Evolutionary conservation across 2,797 vertebrate species (phyloP).

Genomic region (Syndactyla subalaris): DNA sequence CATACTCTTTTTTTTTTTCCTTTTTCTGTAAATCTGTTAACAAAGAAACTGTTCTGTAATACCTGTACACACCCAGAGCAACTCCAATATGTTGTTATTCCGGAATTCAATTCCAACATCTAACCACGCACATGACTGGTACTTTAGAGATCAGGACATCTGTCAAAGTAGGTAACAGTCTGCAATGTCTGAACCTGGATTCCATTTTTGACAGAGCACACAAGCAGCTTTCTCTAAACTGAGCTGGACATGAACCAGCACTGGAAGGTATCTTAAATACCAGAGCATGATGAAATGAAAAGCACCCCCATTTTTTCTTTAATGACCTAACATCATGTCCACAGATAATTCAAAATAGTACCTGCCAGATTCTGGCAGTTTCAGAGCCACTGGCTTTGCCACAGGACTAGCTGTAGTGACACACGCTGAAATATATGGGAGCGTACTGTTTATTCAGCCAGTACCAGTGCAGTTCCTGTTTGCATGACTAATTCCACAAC

Average conservation of each 20-base stretch:
- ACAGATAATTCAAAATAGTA: constrained; percentile 12
- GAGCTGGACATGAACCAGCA: not conserved
- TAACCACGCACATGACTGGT: not conserved
- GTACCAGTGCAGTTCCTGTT: constrained; percentile 44
- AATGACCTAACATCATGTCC: not conserved
- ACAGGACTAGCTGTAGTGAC: not conserved
- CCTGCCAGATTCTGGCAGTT: not conserved
- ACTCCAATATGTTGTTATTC: not conserved
- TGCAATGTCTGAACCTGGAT: not conserved
- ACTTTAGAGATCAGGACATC: not conserved
- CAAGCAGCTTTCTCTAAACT: not conserved
- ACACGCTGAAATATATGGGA: constrained; percentile 16
- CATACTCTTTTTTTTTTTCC: not conserved
- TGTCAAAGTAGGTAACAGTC: not conserved
- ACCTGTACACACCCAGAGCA: not conserved
- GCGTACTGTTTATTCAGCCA: constrained; percentile 25
- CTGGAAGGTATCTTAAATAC: not conserved
- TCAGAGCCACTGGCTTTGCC: constrained; percentile 33
- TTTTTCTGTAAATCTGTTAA: not conserved
- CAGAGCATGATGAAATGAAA: not conserved
- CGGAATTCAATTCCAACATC: not conserved
- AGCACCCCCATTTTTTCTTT: not conserved
- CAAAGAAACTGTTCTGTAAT: not conserved
- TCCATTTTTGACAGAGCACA: not conserved
- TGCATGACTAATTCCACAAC: constrained; percentile 40